phyloP scores from a whole-genome alignment of 2,113 vertebrate genomes.

The Anarhynchus alexandrinus region DNA sequence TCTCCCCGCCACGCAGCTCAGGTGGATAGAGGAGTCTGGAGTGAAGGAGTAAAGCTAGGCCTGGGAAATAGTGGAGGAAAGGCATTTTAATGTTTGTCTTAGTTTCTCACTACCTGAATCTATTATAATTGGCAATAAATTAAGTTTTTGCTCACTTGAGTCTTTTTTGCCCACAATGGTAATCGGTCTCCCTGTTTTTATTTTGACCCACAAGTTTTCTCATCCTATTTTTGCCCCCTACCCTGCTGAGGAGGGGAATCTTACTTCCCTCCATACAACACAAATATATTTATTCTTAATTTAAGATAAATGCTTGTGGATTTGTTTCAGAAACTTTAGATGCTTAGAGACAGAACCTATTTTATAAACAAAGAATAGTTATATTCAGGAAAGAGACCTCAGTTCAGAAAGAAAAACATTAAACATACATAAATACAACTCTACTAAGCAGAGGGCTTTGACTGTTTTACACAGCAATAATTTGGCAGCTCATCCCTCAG shows the following conservation, averaged over 20 bases:
- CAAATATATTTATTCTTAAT: neutral
- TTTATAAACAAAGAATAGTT: neutral
- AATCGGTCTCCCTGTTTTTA: neutral
- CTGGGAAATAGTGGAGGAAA: neutral
- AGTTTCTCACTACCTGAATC: neutral
- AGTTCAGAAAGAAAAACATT: neutral
- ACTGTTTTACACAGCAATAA: neutral
- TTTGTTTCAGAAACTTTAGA: neutral
- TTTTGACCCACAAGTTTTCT: neutral
- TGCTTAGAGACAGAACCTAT: neutral
- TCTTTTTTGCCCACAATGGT: neutral
- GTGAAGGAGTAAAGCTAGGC: neutral
- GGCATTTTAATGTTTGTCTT: neutral
- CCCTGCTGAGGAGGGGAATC: neutral
- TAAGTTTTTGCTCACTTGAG: neutral
- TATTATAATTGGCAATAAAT: neutral
- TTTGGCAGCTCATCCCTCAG: neutral
- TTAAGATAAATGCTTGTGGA: neutral
- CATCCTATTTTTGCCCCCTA: neutral
- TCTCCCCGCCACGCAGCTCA: fast-evolving
- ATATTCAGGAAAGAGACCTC: neutral
- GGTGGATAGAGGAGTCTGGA: neutral
- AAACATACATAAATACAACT: neutral
- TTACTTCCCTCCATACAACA: neutral
- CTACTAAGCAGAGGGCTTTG: neutral